Evolutionary conservation across 2,888 invertebrate species (phyloP).

Genomic region (Thereva nobilitata): DNA sequence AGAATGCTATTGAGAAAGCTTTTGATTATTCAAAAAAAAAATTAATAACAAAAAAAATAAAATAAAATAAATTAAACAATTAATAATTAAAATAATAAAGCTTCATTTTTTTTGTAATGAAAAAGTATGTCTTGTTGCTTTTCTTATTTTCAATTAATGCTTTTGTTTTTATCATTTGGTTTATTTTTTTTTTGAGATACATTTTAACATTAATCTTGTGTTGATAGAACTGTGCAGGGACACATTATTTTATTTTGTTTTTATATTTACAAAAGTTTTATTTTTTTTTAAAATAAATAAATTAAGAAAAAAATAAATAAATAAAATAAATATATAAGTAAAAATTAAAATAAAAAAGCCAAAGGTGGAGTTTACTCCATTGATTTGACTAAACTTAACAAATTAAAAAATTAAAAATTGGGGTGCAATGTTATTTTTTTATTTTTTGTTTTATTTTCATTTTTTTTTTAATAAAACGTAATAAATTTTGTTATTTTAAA

Average conservation of each 20-base stretch:
- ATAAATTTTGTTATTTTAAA: too few relatives aligned
- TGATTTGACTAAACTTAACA: slow-evolving; percentile 39
- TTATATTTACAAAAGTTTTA: too few relatives aligned
- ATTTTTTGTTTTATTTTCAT: slow-evolving; percentile 7
- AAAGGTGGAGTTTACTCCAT: slow-evolving; percentile 60
- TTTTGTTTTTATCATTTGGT: background rate
- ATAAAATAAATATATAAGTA: background rate
- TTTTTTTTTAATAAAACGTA: background rate
- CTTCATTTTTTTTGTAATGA: too few relatives aligned
- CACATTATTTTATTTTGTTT: too few relatives aligned
- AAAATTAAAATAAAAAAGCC: slow-evolving; percentile 39
- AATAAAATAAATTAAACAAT: too few relatives aligned
- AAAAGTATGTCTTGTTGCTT: background rate
- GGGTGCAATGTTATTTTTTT: background rate
- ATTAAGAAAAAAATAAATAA: slow-evolving; percentile 10
- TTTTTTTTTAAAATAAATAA: slow-evolving; percentile 3
- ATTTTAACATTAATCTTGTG: slow-evolving; percentile 45
- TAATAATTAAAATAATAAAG: too few relatives aligned
- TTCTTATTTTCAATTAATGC: background rate
- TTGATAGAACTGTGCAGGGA: slow-evolving; percentile 39
- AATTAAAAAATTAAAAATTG: slow-evolving; percentile 10
- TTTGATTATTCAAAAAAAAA: background rate
- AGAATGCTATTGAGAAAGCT: background rate
- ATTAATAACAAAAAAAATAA: too few relatives aligned
- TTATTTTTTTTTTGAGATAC: slow-evolving; percentile 39